phyloP scores from a whole-genome alignment of 2,797 vertebrate species.

The Coregonus ussuriensis region DNA sequence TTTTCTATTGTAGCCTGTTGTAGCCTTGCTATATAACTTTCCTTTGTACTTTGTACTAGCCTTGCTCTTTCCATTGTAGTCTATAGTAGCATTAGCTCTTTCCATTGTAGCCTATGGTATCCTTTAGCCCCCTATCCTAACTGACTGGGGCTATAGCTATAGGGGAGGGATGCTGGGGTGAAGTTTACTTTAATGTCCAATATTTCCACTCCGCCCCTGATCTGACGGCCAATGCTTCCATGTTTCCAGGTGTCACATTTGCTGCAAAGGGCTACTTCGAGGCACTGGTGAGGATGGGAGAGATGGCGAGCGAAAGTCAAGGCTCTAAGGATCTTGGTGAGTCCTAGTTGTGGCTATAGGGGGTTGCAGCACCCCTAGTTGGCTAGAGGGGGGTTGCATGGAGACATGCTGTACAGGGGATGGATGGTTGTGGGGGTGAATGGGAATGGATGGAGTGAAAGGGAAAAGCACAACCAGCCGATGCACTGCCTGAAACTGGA shows the following conservation, averaged over 20 bases:
- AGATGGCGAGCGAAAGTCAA: constrained; percentile 97
- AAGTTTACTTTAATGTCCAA: constrained; percentile 34
- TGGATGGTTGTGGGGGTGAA: constrained; percentile 33
- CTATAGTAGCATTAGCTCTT: constrained; percentile 27
- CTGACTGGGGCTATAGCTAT: not conserved
- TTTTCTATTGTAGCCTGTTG: constrained; percentile 42
- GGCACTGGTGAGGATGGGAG: constrained; percentile 98
- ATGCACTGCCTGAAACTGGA: constrained; percentile 43
- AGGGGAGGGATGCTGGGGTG: constrained; percentile 45
- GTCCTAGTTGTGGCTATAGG: constrained; percentile 72
- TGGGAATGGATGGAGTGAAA: no score
- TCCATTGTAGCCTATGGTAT: not conserved
- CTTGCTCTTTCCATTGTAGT: constrained; percentile 28
- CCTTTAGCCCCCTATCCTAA: constrained; percentile 18
- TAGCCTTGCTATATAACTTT: no score
- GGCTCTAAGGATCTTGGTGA: constrained; percentile 98
- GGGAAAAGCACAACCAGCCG: constrained; percentile 22
- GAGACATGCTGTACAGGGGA: constrained; percentile 30
- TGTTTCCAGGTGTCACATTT: constrained; percentile 93
- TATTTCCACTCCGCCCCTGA: constrained; percentile 62
- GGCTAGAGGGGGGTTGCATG: not conserved
- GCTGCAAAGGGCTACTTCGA: constrained; percentile 99
- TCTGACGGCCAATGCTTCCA: constrained; percentile 79
- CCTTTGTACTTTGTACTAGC: not conserved
- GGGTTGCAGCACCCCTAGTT: not conserved